phyloP scores from a whole-genome alignment of 2,888 invertebrate genomes.

The Antheraea assamensis region DNA sequence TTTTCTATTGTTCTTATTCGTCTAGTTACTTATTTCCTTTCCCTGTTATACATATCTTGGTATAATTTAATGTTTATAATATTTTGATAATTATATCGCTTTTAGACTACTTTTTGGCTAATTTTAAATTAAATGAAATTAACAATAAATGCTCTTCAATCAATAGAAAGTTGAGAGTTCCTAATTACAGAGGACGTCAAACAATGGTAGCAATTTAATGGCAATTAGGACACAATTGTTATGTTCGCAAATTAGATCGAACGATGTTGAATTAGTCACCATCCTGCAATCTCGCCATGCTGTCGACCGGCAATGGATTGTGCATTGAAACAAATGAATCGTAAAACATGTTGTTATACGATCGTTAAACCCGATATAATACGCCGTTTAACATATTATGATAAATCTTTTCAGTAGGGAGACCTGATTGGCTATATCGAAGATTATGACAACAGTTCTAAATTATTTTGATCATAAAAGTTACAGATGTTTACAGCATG shows the following conservation, averaged over 20 bases:
- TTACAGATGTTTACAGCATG: background rate
- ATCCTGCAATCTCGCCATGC: slow-evolving; percentile 58
- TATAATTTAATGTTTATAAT: too few species aligned
- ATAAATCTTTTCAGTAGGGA: slow-evolving; percentile 38
- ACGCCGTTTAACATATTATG: slow-evolving; percentile 38
- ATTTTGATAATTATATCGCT: background rate
- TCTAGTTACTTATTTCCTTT: background rate
- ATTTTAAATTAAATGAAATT: background rate
- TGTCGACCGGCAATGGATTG: slow-evolving; percentile 50
- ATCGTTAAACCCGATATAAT: slow-evolving; percentile 68
- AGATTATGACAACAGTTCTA: slow-evolving; percentile 6
- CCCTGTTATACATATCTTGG: too few species aligned
- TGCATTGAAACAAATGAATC: slow-evolving; percentile 79
- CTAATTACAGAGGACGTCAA: background rate
- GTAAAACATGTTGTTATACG: slow-evolving; percentile 67
- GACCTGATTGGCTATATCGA: slow-evolving; percentile 12
- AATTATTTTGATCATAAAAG: slow-evolving; percentile 1
- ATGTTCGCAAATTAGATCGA: slow-evolving; percentile 41
- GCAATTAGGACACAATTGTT: slow-evolving; percentile 37
- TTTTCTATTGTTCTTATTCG: background rate
- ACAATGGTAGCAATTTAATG: slow-evolving; percentile 14
- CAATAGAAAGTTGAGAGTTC: background rate
- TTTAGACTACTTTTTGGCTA: background rate
- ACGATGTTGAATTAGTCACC: slow-evolving; percentile 46
- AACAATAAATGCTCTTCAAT: background rate